Evolutionary conservation across 2,888 invertebrate species (phyloP), one percentile per base, ranked within the genome.

Genomic region (Calameuta pallipes): DNA sequence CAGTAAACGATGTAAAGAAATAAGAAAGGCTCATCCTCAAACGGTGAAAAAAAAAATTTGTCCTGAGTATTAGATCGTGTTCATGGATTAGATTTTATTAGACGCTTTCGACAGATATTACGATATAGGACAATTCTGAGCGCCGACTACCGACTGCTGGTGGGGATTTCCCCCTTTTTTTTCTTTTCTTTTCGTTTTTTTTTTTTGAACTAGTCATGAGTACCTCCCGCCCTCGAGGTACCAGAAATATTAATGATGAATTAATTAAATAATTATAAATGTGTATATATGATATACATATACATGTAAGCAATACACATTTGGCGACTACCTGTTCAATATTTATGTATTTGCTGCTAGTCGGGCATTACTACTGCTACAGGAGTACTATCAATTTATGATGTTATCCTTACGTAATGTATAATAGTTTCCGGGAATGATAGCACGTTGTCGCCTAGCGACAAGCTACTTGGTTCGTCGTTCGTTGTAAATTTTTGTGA

Each of bases 201-300:
- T 73, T 33, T 33, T n/a, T 78, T 56, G 34, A 89, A 87, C 89
- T 89, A 89, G 89, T 89, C 89, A 89, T 56, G 41, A 30, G 37
- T 33, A 33, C 79, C 76, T 74, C 78, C 76, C 76, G 77, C 56
- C 56, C 56, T 56, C 56, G 56, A 56, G 80, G 81, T 82, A 82
- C 74, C 75, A 75, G 80, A 75, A 69, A 75, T 75, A 41, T 31
- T 78, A 76, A 77, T 75, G 41, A 73, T 35, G 56, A 76, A 75
- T 56, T 75, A 82, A 82, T 77, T 3, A 85, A 81, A 81, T 76
- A 74, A 79, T 73, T 80, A 81, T 81, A 81, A 80, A 81, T 79
- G 73, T 80, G 80, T 80, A 81, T 81, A 81, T 79, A 79, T 78
- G 78, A 80, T 82, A 81, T 81, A 80, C 80, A 68, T 79, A 81